Evolutionary conservation across 2,113 vertebrate genomes (phyloP).

Genomic region (Condylura cristata): DNA sequence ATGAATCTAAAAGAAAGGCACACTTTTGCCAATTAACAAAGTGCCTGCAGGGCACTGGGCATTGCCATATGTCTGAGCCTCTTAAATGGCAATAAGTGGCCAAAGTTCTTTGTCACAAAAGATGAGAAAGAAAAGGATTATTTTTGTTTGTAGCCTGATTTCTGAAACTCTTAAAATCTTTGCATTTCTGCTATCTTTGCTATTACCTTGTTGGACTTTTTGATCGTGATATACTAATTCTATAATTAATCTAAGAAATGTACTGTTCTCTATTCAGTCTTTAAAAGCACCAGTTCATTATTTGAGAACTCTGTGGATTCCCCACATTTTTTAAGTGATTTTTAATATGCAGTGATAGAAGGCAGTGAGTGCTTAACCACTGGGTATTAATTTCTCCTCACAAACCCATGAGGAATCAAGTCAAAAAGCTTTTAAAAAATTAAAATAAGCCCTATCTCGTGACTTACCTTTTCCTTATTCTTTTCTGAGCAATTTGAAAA

Average conservation of each 20-base stretch:
- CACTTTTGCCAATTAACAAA: slow-evolving; percentile 66
- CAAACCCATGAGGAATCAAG: background rate
- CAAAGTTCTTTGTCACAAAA: background rate
- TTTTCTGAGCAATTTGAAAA: slow-evolving; percentile 38
- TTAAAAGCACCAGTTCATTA: slow-evolving; percentile 11
- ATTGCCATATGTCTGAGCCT: slow-evolving; percentile 37
- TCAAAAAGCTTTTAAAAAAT: slow-evolving; percentile 45
- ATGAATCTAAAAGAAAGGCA: slow-evolving; percentile 31
- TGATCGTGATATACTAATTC: background rate
- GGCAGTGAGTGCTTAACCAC: background rate
- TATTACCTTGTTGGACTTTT: background rate
- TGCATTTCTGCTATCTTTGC: background rate
- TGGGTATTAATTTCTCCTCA: background rate
- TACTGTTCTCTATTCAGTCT: background rate
- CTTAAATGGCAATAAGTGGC: slow-evolving; percentile 37
- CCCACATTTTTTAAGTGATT: background rate
- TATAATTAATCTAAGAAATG: background rate
- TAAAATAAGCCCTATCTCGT: background rate
- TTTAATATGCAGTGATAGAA: slow-evolving; percentile 18
- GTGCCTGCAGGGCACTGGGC: slow-evolving; percentile 11
- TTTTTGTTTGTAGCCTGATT: background rate
- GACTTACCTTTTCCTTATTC: slow-evolving; percentile 30
- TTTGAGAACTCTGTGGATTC: background rate
- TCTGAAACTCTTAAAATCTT: background rate
- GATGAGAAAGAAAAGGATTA: background rate